phyloP scores from a whole-genome alignment of 2,797 vertebrate genomes.

The Sebastes variabilis region DNA sequence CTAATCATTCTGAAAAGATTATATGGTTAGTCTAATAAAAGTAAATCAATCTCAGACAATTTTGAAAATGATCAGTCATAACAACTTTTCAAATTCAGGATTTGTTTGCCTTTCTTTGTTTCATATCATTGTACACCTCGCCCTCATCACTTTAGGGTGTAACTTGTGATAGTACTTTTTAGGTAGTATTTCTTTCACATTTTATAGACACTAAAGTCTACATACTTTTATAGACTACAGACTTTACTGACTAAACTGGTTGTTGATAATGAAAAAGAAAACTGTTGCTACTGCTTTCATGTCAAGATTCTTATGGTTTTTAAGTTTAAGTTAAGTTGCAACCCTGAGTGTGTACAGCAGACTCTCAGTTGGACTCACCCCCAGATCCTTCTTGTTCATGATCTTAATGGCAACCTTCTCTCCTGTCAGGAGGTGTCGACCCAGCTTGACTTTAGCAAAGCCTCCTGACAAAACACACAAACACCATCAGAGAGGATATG shows the following conservation, averaged over 20 bases:
- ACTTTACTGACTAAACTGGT: not conserved
- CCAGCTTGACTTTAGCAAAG: conserved; percentile 96
- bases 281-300: not conserved
- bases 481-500: not conserved
- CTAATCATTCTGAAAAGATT: not conserved
- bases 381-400: conserved; percentile 93
- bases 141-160: not conserved
- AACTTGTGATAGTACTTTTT: not conserved
- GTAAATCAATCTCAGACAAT: not conserved
- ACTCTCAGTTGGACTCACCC: conserved; percentile 81
- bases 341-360: too few relatives aligned
- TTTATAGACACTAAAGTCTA: not conserved
- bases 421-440: conserved; percentile 88
- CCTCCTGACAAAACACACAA: conserved; percentile 83
- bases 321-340: not conserved
- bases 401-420: conserved; percentile 97
- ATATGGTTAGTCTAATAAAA: not conserved
- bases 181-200: not conserved
- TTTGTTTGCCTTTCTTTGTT: not conserved
- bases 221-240: not conserved
- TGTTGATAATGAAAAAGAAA: not conserved
- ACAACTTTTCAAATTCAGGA: not conserved
- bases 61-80: not conserved
- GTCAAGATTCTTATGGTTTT: not conserved
- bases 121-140: not conserved